phyloP scores from a whole-genome alignment of 1,140 invertebrate species.

The Telenomus remus region DNA sequence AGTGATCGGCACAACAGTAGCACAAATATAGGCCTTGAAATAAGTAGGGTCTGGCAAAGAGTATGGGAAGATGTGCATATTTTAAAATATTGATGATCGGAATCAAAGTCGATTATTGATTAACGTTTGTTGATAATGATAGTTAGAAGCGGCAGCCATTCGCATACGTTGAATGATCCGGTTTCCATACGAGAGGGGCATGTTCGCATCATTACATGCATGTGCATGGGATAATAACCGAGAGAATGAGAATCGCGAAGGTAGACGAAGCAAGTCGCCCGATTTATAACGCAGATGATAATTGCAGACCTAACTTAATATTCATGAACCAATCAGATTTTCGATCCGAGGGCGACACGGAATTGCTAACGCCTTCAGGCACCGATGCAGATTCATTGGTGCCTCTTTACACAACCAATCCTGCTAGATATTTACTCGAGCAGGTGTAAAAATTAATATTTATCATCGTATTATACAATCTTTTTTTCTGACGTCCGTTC shows the following conservation, averaged over 20 bases:
- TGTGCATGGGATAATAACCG: slow-evolving; percentile 66
- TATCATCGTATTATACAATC: slow-evolving; percentile 33
- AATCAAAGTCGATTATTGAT: slow-evolving; percentile 73
- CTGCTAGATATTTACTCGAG: slow-evolving; percentile 47
- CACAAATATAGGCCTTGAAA: no score
- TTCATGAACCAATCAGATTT: slow-evolving; percentile 77
- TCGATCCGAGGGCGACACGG: slow-evolving; percentile 70
- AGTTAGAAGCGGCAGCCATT: slow-evolving; percentile 52
- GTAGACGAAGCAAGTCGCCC: slow-evolving; percentile 70
- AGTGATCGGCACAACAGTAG: no score
- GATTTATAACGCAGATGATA: slow-evolving; percentile 77
- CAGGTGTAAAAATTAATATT: slow-evolving; percentile 56
- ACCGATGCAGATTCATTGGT: slow-evolving; percentile 66
- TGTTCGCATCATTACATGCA: slow-evolving; percentile 60
- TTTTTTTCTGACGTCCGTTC: no score
- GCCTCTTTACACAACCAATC: slow-evolving; percentile 32
- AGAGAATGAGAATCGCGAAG: slow-evolving; percentile 61
- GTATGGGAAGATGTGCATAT: slow-evolving; percentile 38
- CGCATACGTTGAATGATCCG: slow-evolving; percentile 50
- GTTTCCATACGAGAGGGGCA: slow-evolving; percentile 45
- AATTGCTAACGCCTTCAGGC: slow-evolving; percentile 63
- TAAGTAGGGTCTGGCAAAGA: no score
- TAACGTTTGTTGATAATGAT: slow-evolving; percentile 73
- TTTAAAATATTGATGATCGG: slow-evolving; percentile 75
- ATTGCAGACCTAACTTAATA: slow-evolving; percentile 76